Base-by-base conservation (phyloP, 2,888 invertebrate genomes). In the Gandaritis pyraliata region DNA sequence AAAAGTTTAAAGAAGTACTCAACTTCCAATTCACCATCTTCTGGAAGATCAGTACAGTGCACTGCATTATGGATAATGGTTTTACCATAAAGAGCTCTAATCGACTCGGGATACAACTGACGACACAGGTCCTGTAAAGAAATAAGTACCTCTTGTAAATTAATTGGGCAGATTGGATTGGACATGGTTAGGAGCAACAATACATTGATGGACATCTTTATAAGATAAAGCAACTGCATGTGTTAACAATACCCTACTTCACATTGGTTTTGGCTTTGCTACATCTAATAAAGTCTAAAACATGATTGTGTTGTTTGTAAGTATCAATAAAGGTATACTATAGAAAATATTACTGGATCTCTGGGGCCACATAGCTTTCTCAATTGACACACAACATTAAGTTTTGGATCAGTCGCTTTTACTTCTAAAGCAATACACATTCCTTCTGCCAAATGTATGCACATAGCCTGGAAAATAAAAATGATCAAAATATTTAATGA, bases 41-140 rank as follows among this genome's bases (percentile, higher is more conserved):
- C 98, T 0, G 95, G 94, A 48, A 98, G 93, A 93, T 98, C 98
- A 3, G 98, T 98, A 81, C 98, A 98, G 83, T 98, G 98, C 1
- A 98, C 93, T 8, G 96, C 98, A 92, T 98, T 98, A 74, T 95
- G 93, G 38, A 97, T 92, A 81, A 95, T 96, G 65, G 94, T 94
- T 70, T 94, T 94, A 0, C 98, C 98, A 92, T 95, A 98, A 66
- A 93, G 93, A 5, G 98, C 98, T 77, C 98, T 93, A 47, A 98
- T 89, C 2, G 97, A 95, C 65, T 95, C 92, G 0, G 98, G 97
- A 61, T 97, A 94, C 55, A 98, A 87, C 73, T 97, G 95, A 15
- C 90, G 85, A 72, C 88, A 85, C 61, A 91, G 58, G 51, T 87
- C 88, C 90, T 90, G 76, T 29, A 43, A 13, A 29, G 30, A 75